Percentiles rank a stretch among this genome's conserved stretches.
phyloP scores from a whole-genome alignment of 1,140 invertebrate genomes.

The Drosophila kohkoa region DNA sequence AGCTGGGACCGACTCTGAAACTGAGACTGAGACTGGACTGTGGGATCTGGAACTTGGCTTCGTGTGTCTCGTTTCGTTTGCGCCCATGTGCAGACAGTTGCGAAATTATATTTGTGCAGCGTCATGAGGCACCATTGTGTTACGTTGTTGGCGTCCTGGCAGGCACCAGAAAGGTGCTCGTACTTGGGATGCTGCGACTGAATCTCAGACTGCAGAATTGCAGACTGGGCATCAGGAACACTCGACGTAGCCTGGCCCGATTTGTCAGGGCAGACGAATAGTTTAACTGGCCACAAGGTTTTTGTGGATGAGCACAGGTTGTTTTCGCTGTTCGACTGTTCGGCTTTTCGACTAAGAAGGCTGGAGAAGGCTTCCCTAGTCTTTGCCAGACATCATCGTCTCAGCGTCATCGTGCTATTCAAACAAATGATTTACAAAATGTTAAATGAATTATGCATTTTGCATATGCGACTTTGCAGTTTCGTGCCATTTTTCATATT shows the following conservation, averaged over 20 bases:
- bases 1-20: constrained; percentile 5
- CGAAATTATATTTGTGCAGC: constrained; percentile 82
- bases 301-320: constrained; percentile 23
- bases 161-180: constrained; percentile 20
- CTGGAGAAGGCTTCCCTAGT: constrained; percentile 37
- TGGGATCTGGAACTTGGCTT: not conserved
- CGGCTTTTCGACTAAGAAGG: not conserved
- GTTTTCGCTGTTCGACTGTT: not conserved
- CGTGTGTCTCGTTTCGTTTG: constrained; percentile 50
- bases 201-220: not conserved
- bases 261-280: constrained; percentile 80
- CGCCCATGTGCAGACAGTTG: constrained; percentile 81
- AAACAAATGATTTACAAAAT: constrained; percentile 84
- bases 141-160: constrained; percentile 29
- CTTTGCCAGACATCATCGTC: constrained; percentile 27
- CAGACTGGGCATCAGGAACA: not conserved
- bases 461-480: constrained; percentile 71
- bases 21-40: constrained; percentile 13
- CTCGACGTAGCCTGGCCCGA: constrained; percentile 44
- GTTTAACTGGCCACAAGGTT: constrained; percentile 65
- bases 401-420: constrained; percentile 82
- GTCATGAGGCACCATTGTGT: constrained; percentile 76
- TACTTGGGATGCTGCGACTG: not conserved
- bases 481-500: constrained; percentile 77
- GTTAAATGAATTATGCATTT: constrained; percentile 84